Base-by-base conservation (phyloP, 2,888 invertebrate species). In the Eueremaeus valkanovi region DNA sequence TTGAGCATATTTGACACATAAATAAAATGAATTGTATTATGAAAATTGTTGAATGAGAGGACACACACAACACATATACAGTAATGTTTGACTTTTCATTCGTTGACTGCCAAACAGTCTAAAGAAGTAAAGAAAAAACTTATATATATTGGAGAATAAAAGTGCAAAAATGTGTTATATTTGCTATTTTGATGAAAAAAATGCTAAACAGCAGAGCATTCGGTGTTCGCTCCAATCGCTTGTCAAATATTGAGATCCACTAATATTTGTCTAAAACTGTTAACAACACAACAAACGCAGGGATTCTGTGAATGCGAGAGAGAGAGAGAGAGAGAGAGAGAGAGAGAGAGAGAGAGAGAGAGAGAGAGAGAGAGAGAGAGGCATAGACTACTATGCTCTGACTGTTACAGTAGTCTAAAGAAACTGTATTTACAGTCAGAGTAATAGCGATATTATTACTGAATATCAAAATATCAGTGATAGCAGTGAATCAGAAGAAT, bases 81-180 rank as follows among this genome's bases (percentile, higher is more conserved):
- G 29, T 58, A 16, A n/a, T 24, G 33, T 61, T 24, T 36, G 68
- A 36, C 24, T 40, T 68, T 33, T 36, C 29, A 55, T 55, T 55
- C 16, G 58, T 58, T 2, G 24, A 58, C 27, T 58, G 58, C 58
- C 58, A 24, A 27, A 58, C n/a, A n/a, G n/a, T n/a, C n/a, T n/a
- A n/a, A n/a, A n/a, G 16, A 49, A 49, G 6, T 6, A 49, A 6
- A 33, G 31, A 33, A 13, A 55, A 55, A 11, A 55, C 6, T 13
- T 2, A 68, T 40, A 68, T 68, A 61, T 61, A 31, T n/a, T 68
- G 21, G 24, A 31, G 33, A 61, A 73, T 36, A 42, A 73, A 73
- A 63, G 58, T 73, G 73, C 51, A 73, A 73, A 73, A 73, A 73
- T 55, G 73, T 73, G 51, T 73, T 73, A 61, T 61, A 61, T 73